These are phyloP conservation scores for Poecilia wingei DNA, from an alignment of 2,797 vertebrate species.

Conservation along the genomic window DNA sequence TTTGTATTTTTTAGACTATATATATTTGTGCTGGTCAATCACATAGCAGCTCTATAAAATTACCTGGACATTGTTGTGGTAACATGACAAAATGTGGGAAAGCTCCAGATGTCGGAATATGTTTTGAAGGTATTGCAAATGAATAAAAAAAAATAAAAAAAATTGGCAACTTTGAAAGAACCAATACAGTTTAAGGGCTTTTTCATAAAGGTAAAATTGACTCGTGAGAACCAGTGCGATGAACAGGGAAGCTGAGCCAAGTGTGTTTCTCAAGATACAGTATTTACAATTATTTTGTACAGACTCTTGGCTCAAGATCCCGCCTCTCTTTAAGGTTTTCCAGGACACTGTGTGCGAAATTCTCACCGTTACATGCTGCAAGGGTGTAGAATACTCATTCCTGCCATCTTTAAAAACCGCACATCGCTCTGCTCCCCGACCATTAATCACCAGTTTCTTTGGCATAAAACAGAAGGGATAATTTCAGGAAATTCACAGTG, in stretches of 20 bases:
- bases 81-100: neutral
- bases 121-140: neutral
- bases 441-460: conserved; percentile 56
- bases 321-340: conserved; percentile 35
- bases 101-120: neutral
- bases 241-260: neutral
- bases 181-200: conserved; percentile 6
- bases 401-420: conserved; percentile 50
- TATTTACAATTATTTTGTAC: conserved; percentile 16
- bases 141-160: neutral
- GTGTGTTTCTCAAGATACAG: conserved; percentile 13
- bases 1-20: neutral
- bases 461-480: conserved; percentile 45
- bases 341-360: conserved; percentile 33
- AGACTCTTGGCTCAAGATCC: conserved; percentile 35
- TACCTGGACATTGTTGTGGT: neutral
- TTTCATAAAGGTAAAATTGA: neutral
- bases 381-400: conserved; percentile 34
- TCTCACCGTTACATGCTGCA: conserved; percentile 55
- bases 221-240: neutral
- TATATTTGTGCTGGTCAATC: neutral
- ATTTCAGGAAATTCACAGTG: conserved; percentile 49
- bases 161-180: conserved; percentile 6
- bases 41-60: neutral
- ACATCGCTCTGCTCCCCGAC: conserved; percentile 39